phyloP scores from a whole-genome alignment of 1,140 invertebrate species.

The Tyrophagus putrescentiae region DNA sequence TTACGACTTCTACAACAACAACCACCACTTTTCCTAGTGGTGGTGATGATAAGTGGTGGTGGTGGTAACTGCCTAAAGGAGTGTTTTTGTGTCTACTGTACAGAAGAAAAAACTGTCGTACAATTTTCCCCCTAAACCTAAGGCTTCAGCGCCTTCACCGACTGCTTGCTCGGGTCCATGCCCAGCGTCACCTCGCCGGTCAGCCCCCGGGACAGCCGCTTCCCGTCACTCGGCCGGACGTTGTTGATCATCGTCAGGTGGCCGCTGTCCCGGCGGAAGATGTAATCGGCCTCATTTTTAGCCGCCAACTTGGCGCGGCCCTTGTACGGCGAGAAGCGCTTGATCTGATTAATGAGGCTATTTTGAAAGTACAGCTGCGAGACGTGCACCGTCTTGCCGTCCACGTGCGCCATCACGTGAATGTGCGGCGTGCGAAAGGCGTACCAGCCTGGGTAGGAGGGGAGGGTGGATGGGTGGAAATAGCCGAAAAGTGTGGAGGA shows the following conservation, averaged over 20 bases:
- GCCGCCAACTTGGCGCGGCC: neutral
- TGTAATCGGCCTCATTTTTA: constrained; percentile 13
- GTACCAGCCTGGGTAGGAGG: constrained; percentile 1
- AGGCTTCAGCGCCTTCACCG: neutral
- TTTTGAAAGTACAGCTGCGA: constrained; percentile 14
- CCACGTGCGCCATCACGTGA: constrained; percentile 8
- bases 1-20: too few relatives aligned
- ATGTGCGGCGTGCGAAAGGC: constrained; percentile 12
- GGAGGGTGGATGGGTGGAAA: too few relatives aligned
- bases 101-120: too few relatives aligned
- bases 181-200: constrained; percentile 11
- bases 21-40: too few relatives aligned
- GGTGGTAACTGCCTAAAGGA: too few relatives aligned
- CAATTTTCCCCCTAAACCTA: too few relatives aligned
- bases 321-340: constrained; percentile 4
- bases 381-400: constrained; percentile 7
- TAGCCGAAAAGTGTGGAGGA: too few relatives aligned
- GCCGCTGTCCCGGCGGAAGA: constrained; percentile 11
- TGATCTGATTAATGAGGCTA: neutral
- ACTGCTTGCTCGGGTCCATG: constrained; percentile 1
- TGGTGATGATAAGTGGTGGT: too few relatives aligned
- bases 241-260: constrained; percentile 7
- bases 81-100: too few relatives aligned
- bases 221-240: neutral
- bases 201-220: neutral